A percentile compares a stretch with the other conserved stretches of the same genome.
These are phyloP conservation scores for Rynchops niger DNA, from an alignment of 2,113 vertebrate species.

Conservation along the genomic window DNA sequence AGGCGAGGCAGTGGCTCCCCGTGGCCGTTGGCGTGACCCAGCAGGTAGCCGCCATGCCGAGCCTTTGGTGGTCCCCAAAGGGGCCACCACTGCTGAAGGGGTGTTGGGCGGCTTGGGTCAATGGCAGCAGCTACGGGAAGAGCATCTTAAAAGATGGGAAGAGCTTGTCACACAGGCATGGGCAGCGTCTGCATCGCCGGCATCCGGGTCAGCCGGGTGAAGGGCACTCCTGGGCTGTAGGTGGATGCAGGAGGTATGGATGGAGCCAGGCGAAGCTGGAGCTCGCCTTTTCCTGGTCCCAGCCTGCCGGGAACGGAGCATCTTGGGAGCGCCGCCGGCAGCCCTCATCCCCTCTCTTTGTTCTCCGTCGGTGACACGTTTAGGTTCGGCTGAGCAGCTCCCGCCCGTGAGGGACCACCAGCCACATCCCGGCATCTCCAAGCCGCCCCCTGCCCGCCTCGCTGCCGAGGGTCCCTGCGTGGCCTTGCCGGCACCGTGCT, in stretches of 20 bases:
- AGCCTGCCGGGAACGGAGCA: not conserved
- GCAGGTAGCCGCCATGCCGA: accelerated
- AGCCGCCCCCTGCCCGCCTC: not conserved
- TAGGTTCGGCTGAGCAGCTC: not conserved
- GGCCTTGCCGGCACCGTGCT: accelerated
- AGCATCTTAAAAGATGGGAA: accelerated
- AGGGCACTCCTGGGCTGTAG: not conserved
- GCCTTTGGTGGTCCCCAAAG: not conserved
- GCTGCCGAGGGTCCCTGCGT: accelerated
- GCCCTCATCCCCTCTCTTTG: not conserved
- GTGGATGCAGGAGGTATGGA: accelerated
- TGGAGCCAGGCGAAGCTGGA: not conserved
- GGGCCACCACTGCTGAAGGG: accelerated
- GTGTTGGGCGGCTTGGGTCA: accelerated
- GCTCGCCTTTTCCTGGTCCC: accelerated
- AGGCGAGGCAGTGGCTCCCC: accelerated
- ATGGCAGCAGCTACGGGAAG: accelerated
- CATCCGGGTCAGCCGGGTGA: not conserved
- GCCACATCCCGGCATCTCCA: accelerated
- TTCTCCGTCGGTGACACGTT: not conserved
- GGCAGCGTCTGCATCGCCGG: not conserved
- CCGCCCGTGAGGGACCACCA: accelerated
- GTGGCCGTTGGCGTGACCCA: accelerated
- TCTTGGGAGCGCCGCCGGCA: not conserved
- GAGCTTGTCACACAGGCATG: not conserved